These are phyloP conservation scores for Emydocephalus ijimae DNA, from an alignment of 2,113 vertebrate species.

Conservation along the genomic window DNA sequence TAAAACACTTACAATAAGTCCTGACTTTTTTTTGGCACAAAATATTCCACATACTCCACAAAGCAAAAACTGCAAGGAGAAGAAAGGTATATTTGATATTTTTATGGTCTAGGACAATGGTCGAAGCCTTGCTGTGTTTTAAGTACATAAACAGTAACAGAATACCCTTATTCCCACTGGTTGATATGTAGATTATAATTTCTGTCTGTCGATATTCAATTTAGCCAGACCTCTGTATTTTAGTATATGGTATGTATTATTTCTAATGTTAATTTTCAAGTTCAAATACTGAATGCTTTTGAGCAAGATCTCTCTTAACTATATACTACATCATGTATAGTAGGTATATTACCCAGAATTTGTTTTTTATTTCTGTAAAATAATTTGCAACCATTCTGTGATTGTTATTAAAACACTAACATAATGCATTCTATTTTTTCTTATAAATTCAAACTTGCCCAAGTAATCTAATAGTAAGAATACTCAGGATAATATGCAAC, in stretches of 20 bases:
- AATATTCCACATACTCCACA: constrained; percentile 94
- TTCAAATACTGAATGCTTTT: not conserved
- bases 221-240: constrained; percentile 8
- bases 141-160: constrained; percentile 16
- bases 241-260: not conserved
- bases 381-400: not conserved
- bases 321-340: not conserved
- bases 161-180: not conserved
- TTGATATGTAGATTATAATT: constrained; percentile 39
- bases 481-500: not conserved
- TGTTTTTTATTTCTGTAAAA: not conserved
- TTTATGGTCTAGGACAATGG: constrained; percentile 2
- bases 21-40: constrained; percentile 94
- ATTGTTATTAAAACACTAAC: not conserved
- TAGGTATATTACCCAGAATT: not conserved
- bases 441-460: not conserved
- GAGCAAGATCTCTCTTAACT: not conserved
- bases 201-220: constrained; percentile 35
- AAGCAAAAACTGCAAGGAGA: constrained; percentile 85
- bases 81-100: constrained; percentile 37
- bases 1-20: constrained; percentile 89
- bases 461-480: not conserved
- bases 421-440: not conserved
- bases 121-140: constrained; percentile 10
- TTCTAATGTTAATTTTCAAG: not conserved